Conservation (phyloP, 1,140 invertebrate species). For the Acromyrmex charruanus region DNA sequence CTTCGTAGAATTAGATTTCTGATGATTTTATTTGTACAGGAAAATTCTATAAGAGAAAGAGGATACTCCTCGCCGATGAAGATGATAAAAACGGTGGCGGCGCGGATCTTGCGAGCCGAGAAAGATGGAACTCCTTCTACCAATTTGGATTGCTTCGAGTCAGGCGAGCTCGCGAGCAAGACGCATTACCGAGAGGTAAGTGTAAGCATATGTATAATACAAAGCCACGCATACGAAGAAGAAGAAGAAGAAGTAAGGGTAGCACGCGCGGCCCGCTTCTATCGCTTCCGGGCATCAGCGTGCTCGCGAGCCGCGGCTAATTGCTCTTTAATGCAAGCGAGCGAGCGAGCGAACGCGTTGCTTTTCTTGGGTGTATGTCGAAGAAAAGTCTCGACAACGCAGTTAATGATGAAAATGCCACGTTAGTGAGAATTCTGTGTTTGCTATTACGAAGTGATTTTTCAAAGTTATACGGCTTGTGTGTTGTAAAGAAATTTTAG, state of each 20-base stretch:
- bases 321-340: conserved; percentile 84
- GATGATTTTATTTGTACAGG: conserved; percentile 9
- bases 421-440: conserved; percentile 6
- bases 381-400: conserved; percentile 56
- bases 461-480: neutral
- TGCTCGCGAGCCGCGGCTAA: conserved; percentile 85
- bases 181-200: conserved; percentile 51
- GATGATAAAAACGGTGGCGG: conserved; percentile 11
- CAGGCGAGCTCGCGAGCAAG: conserved; percentile 53
- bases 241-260: conserved; percentile 82
- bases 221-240: conserved; percentile 52
- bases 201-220: conserved; percentile 38
- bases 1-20: neutral
- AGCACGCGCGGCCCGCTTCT: conserved; percentile 84
- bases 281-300: conserved; percentile 86
- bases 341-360: conserved; percentile 73
- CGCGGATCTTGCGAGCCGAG: conserved; percentile 31
- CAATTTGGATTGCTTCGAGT: conserved; percentile 46
- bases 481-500: neutral
- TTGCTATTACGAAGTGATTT: neutral
- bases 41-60: neutral
- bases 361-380: conserved; percentile 76
- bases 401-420: conserved; percentile 21
- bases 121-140: conserved; percentile 55
- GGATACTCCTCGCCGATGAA: neutral